Conservation (phyloP, 2,113 vertebrate species). For the Muntiacus muntjak region DNA sequence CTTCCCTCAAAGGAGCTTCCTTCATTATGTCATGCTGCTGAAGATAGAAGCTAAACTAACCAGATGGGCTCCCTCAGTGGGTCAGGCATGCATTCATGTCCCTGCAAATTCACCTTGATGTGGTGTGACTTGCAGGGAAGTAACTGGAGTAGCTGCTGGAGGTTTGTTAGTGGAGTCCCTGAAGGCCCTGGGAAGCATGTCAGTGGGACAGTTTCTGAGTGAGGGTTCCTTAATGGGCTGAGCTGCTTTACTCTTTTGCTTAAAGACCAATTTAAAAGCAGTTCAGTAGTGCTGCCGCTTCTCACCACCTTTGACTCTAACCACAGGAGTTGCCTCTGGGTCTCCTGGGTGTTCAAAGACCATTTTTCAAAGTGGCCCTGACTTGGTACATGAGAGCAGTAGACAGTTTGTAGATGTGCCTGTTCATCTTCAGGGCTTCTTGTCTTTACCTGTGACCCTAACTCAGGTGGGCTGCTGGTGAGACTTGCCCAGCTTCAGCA, state of each 20-base stretch:
- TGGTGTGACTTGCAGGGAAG: slow-evolving; percentile 66
- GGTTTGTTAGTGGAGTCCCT: slow-evolving; percentile 71
- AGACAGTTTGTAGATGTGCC: background rate
- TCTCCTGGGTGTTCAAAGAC: background rate
- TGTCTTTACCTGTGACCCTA: background rate
- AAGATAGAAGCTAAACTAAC: slow-evolving; percentile 4
- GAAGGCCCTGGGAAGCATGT: slow-evolving; percentile 53
- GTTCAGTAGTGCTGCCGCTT: slow-evolving; percentile 41
- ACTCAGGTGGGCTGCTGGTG: background rate
- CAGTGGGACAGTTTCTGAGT: slow-evolving; percentile 48
- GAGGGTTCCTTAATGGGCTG: slow-evolving; percentile 54
- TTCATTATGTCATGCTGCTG: slow-evolving; percentile 52
- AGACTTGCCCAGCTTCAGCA: background rate
- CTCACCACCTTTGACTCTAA: slow-evolving; percentile 60
- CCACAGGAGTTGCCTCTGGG: background rate
- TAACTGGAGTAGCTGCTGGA: slow-evolving; percentile 39
- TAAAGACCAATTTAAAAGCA: slow-evolving; percentile 69
- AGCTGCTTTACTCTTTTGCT: slow-evolving; percentile 18
- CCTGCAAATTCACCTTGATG: slow-evolving; percentile 62
- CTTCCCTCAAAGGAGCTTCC: slow-evolving; percentile 28
- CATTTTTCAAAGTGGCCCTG: background rate
- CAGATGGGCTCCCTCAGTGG: slow-evolving; percentile 47
- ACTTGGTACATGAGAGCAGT: background rate
- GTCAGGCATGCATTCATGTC: background rate
- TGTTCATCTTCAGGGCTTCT: background rate